phyloP scores from a whole-genome alignment of 2,888 invertebrate species.

The Tridacna crocea region DNA sequence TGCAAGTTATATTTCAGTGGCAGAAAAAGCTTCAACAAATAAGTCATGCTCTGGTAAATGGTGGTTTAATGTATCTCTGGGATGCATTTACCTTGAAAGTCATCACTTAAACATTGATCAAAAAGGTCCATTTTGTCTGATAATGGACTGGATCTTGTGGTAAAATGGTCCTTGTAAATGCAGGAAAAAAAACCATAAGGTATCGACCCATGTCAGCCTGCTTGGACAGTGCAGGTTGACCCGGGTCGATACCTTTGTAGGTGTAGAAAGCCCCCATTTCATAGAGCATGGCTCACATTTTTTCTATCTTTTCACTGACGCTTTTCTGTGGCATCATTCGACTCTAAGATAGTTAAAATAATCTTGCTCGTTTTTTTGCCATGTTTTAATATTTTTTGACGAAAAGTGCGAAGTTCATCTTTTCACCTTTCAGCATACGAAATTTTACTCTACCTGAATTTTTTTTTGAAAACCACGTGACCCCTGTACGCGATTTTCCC shows the following conservation, averaged over 20 bases:
- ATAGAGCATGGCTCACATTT: neutral
- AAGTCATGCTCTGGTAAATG: too few species aligned
- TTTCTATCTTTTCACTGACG: neutral
- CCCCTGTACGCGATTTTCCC: neutral
- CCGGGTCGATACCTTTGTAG: neutral
- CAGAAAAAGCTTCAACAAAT: neutral
- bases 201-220: neutral
- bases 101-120: neutral
- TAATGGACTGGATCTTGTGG: neutral
- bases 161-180: neutral
- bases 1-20: neutral
- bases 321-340: neutral
- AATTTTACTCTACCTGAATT: constrained; percentile 1
- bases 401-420: constrained; percentile 14
- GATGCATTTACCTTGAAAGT: neutral
- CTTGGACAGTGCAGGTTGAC: neutral
- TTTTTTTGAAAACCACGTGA: neutral
- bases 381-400: neutral
- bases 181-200: neutral
- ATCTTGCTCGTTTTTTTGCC: neutral
- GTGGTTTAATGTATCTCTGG: too few species aligned
- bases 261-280: neutral
- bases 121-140: neutral
- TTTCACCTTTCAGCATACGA: neutral
- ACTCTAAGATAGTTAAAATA: neutral